These are phyloP conservation scores for Amblyteles armatorius DNA, from an alignment of 2,888 invertebrate species.

Conservation along the genomic window DNA sequence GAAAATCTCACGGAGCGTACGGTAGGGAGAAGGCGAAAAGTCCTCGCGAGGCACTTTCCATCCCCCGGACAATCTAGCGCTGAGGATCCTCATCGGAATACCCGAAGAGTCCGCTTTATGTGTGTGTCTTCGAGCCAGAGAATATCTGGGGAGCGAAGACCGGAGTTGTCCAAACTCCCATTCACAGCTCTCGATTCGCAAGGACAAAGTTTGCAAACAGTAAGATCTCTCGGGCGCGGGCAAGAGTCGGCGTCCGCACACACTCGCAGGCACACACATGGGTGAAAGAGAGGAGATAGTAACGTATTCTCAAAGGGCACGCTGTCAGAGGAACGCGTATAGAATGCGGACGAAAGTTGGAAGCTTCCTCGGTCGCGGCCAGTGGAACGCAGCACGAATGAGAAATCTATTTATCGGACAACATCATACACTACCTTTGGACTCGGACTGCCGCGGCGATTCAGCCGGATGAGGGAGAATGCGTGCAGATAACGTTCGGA, in stretches of 20 bases:
- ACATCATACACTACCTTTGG: conserved; percentile 12
- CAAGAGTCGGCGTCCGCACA: conserved; percentile 34
- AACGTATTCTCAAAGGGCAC: neutral
- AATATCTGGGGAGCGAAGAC: conserved; percentile 51
- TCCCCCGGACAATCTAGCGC: neutral
- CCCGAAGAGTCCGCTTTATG: neutral
- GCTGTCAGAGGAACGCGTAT: neutral
- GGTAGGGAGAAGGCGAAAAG: neutral
- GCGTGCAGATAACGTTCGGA: neutral
- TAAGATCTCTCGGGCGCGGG: conserved; percentile 71
- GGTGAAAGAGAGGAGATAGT: neutral
- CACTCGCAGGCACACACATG: neutral
- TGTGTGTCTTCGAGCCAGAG: neutral
- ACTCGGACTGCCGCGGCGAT: neutral
- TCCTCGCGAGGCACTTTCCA: neutral
- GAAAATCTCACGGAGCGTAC: neutral
- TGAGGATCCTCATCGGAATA: neutral
- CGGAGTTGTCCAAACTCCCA: conserved; percentile 78
- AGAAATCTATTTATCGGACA: conserved; percentile 58
- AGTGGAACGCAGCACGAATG: conserved; percentile 18
- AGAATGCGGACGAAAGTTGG: neutral
- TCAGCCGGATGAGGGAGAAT: neutral
- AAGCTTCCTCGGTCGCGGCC: neutral
- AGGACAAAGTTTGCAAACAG: conserved; percentile 79
- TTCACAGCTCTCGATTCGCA: conserved; percentile 72